phyloP scores from a whole-genome alignment of 1,140 invertebrate species.

The Oryctes rhinoceros region DNA sequence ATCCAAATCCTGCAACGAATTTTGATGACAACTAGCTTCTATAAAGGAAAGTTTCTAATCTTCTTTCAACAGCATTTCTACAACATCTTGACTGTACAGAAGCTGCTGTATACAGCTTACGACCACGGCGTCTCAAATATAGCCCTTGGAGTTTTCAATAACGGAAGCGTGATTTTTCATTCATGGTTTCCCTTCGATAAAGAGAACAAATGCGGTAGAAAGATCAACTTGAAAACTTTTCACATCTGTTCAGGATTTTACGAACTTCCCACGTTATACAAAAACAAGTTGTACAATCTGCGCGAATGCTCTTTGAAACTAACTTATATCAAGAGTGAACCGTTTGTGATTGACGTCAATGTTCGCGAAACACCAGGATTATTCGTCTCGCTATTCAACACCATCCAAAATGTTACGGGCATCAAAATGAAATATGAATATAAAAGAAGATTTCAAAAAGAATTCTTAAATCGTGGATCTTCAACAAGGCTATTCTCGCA shows the following conservation, averaged over 20 bases:
- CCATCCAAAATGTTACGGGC: constrained; percentile 13
- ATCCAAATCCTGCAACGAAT: background rate
- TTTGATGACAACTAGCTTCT: background rate
- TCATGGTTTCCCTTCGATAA: constrained; percentile 37
- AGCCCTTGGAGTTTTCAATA: constrained; percentile 23
- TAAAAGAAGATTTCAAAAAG: background rate
- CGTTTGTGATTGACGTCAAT: constrained; percentile 8
- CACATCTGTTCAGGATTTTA: constrained; percentile 8
- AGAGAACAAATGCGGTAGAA: constrained; percentile 8
- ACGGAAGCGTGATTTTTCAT: background rate
- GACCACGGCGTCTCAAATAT: constrained; percentile 24
- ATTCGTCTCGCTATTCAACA: constrained; percentile 27
- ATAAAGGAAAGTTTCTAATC: constrained; percentile 33
- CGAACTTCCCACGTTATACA: background rate
- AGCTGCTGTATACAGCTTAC: background rate
- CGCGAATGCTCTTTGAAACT: constrained; percentile 34
- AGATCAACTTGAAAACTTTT: constrained; percentile 6
- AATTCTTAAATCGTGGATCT: constrained; percentile 26
- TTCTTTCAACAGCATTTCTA: background rate
- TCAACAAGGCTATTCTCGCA: background rate
- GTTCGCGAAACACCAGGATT: background rate
- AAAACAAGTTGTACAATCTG: constrained; percentile 6
- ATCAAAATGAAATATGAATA: constrained; percentile 24
- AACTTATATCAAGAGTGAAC: constrained; percentile 23
- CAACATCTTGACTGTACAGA: background rate